Base-by-base conservation (phyloP, 2,888 invertebrate genomes). In the Trypoxylon attenuatum region DNA sequence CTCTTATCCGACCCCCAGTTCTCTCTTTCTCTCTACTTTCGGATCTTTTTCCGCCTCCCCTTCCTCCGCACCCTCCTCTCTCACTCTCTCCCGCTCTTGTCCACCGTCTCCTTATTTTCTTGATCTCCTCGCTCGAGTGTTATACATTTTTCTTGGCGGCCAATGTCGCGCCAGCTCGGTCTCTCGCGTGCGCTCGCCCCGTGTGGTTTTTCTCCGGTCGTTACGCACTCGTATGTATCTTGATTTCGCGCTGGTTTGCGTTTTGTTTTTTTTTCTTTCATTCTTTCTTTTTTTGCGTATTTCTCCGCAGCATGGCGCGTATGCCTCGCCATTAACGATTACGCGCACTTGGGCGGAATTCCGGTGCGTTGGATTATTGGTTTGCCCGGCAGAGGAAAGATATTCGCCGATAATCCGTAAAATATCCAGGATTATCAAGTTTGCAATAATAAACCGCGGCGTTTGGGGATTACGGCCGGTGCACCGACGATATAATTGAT, bases 401-500 rank as follows among this genome's bases (percentile, higher is more conserved):
- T 46, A 46, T 46, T 25, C 45, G 15, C 23, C 45, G 38, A 47
- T 41, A 27, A 52, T 49, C 33, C 61, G 50, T 57, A 53, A 58
- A 67, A 62, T 41, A 62, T 58, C 47, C 41, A 21, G 42, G 39
- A 56, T 69, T 57, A 70, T 57, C 56, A 57, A 59, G 56, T 56
- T 51, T 42, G 41, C 55, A 50, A 58, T 59, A 54, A 63, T 55
- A 63, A 63, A 67, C 45, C 62, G 59, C 39, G 53, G 45, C 22
- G 50, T 39, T 43, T 47, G 33, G 52, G 53, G 57, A 54, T 54
- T 42, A 38, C 15, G 38, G 39, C 38, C 59, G 57, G 45, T 61
- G 49, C 46, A 18, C 42, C 59, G 46, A 51, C 54, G 50, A 69
- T 60, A 70, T 68, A 66, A 69, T 70, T 70, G 69, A 76, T 73